Conservation (phyloP, 2,888 invertebrate genomes). For the Pomacea canaliculata region DNA sequence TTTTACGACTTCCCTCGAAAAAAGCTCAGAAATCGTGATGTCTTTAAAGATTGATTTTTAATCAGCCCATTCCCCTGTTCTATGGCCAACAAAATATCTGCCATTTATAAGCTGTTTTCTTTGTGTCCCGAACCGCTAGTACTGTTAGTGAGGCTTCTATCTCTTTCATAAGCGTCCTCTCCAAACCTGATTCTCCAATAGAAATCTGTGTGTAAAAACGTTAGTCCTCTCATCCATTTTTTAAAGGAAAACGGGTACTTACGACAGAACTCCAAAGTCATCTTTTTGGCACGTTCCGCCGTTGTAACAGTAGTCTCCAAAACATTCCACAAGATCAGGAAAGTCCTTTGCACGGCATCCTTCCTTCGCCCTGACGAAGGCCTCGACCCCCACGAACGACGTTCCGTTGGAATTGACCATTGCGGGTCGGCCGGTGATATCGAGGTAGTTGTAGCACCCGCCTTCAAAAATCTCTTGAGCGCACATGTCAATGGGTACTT, state of each 20-base stretch:
- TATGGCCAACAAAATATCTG: too few species aligned
- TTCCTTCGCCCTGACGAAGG: constrained; percentile 89
- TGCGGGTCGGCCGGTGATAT: constrained; percentile 69
- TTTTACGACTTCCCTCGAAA: too few species aligned
- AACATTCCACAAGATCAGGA: constrained; percentile 85
- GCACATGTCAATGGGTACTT: constrained; percentile 89
- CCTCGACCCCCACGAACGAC: constrained; percentile 93
- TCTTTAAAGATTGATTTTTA: too few species aligned
- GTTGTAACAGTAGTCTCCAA: constrained; percentile 81
- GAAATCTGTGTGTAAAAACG: too few species aligned
- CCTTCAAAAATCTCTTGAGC: constrained; percentile 73
- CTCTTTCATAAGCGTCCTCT: too few species aligned
- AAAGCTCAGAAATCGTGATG: too few species aligned
- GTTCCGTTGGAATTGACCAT: constrained; percentile 98
- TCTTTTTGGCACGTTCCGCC: constrained; percentile 88
- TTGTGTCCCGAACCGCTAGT: too few species aligned
- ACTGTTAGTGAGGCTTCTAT: too few species aligned
- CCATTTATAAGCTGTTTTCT: too few species aligned
- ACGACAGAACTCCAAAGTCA: constrained; percentile 55
- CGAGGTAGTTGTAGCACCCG: constrained; percentile 92
- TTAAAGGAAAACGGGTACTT: constrained; percentile 20
- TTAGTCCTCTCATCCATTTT: too few species aligned
- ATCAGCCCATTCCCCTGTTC: too few species aligned
- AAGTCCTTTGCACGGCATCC: constrained; percentile 75
- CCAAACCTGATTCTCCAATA: too few species aligned